Conservation (phyloP, 2,888 invertebrate genomes). For the Trissolcus brochymenae region DNA sequence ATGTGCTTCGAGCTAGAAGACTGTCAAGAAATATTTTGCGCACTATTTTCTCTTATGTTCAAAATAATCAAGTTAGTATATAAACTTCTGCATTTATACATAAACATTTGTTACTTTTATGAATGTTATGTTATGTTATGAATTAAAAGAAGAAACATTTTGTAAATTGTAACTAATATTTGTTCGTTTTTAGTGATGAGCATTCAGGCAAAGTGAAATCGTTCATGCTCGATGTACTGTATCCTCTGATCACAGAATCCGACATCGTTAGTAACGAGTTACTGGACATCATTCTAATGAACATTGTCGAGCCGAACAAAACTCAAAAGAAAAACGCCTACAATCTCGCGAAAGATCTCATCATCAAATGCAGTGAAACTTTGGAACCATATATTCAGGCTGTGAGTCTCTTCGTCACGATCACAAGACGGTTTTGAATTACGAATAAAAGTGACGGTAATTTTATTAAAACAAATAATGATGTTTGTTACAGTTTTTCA, state of each 20-base stretch:
- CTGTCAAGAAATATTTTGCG: slow-evolving; percentile 97
- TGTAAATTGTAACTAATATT: background rate
- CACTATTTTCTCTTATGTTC: slow-evolving; percentile 94
- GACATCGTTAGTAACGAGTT: slow-evolving; percentile 96
- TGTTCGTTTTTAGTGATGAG: slow-evolving; percentile 84
- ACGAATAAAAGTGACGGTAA: no score
- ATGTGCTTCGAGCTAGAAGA: slow-evolving; percentile 99
- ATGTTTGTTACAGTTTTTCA: slow-evolving; percentile 87
- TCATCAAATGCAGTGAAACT: slow-evolving; percentile 93
- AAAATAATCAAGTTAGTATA: slow-evolving; percentile 93
- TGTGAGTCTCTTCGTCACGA: slow-evolving; percentile 78
- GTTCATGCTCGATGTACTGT: slow-evolving; percentile 96
- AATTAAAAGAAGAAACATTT: no score
- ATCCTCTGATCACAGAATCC: slow-evolving; percentile 95
- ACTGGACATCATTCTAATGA: slow-evolving; percentile 93
- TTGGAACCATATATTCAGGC: slow-evolving; percentile 96
- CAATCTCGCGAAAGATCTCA: slow-evolving; percentile 92
- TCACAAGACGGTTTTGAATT: no score
- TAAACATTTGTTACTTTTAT: no score
- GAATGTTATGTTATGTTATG: no score
- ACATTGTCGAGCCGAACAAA: slow-evolving; percentile 96
- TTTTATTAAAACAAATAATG: no score
- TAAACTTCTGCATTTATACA: background rate
- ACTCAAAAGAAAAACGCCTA: slow-evolving; percentile 93
- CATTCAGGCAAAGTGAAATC: slow-evolving; percentile 97